Conservation (phyloP, 2,113 vertebrate species). For the Neotragus pygmaeus region DNA sequence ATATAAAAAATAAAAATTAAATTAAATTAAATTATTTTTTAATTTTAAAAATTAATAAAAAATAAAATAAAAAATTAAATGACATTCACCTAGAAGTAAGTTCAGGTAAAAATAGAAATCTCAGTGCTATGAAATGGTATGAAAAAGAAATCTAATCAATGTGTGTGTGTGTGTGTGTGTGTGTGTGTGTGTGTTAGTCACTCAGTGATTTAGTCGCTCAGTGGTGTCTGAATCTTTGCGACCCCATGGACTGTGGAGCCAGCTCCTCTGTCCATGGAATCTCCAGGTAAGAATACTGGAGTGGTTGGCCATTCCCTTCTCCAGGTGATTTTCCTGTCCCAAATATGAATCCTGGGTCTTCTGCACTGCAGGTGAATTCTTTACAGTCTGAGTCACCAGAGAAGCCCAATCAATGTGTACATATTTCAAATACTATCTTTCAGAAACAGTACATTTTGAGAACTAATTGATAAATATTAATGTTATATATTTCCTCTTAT, state of each 20-base stretch:
- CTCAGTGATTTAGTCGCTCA: not conserved
- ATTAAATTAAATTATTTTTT: conserved; percentile 35
- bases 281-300: not conserved
- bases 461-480: not conserved
- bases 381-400: not conserved
- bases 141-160: not conserved
- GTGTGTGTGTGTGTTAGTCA: not conserved
- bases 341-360: not conserved
- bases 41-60: too few species aligned
- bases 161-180: not conserved
- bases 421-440: not conserved
- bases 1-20: not conserved
- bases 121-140: not conserved
- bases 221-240: not conserved
- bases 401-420: not conserved
- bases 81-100: not conserved
- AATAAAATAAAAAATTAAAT: not conserved
- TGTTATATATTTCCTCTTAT: not conserved
- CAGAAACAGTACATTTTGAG: not conserved
- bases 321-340: not conserved
- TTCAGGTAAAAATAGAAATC: not conserved
- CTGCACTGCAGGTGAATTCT: not conserved
- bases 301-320: not conserved
- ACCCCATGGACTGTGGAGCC: not conserved
- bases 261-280: not conserved